A percentile compares a stretch with the other conserved stretches of the same genome.
phyloP scores from a whole-genome alignment of 2,888 invertebrate genomes.

The Parnassius mnemosyne region DNA sequence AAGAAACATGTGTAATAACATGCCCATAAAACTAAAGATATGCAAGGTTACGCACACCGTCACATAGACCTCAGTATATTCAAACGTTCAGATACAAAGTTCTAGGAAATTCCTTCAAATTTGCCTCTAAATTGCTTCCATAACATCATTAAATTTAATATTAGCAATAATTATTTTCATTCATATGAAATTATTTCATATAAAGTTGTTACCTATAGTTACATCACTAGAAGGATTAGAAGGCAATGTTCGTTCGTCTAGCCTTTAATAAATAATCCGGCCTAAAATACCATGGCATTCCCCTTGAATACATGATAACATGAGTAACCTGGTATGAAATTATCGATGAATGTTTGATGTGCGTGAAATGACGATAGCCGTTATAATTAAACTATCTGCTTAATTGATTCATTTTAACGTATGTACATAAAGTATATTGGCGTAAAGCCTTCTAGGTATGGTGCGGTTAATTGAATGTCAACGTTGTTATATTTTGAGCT shows the following conservation, averaged over 20 bases:
- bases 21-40: too few species aligned
- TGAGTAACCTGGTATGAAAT: slow-evolving; percentile 11
- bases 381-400: slow-evolving; percentile 20
- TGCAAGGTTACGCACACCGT: too few species aligned
- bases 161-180: too few species aligned
- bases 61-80: too few species aligned
- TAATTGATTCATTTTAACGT: slow-evolving; percentile 22
- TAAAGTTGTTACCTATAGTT: too few species aligned
- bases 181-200: too few species aligned
- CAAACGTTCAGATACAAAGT: too few species aligned
- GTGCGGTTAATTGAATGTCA: slow-evolving; percentile 27
- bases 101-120: too few species aligned
- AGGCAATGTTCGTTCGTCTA: slow-evolving; percentile 11
- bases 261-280: slow-evolving; percentile 18
- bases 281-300: slow-evolving; percentile 22
- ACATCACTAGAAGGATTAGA: slow-evolving; percentile 2
- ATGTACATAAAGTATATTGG: slow-evolving; percentile 23
- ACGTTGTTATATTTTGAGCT: slow-evolving; percentile 21
- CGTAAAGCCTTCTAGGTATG: slow-evolving; percentile 19
- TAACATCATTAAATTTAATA: too few species aligned
- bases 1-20: too few species aligned
- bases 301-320: slow-evolving; percentile 15
- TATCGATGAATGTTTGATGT: slow-evolving; percentile 25
- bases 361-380: slow-evolving; percentile 12
- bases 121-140: too few species aligned